Percentiles rank a stretch among this genome's conserved stretches.
phyloP scores from a whole-genome alignment of 1,140 invertebrate genomes.

The Belonocnema kinseyi region DNA sequence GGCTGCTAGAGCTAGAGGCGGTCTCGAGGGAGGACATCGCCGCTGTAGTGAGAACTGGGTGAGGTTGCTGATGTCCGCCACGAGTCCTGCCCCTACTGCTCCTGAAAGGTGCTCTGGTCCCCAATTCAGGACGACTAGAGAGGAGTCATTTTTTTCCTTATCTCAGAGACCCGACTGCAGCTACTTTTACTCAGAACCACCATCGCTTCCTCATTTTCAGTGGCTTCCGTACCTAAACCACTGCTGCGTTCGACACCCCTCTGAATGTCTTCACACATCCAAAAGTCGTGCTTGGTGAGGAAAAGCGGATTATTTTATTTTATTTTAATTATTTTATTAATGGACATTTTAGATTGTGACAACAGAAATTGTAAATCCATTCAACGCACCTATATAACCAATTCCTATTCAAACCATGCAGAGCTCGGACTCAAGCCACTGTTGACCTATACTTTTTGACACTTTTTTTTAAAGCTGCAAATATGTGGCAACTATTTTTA shows the following conservation, averaged over 20 bases:
- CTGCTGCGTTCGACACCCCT: constrained; percentile 63
- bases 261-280: constrained; percentile 74
- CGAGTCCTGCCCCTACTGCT: constrained; percentile 55
- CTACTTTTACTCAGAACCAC: constrained; percentile 49
- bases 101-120: constrained; percentile 59
- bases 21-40: constrained; percentile 56
- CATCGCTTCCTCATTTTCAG: constrained; percentile 54
- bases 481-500: not conserved
- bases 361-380: too few relatives aligned
- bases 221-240: constrained; percentile 60
- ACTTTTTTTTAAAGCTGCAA: not conserved
- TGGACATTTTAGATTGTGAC: too few relatives aligned
- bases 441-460: too few relatives aligned
- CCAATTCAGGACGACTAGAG: constrained; percentile 47
- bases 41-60: constrained; percentile 53
- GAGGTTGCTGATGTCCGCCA: constrained; percentile 66
- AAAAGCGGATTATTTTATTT: not conserved
- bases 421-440: too few relatives aligned
- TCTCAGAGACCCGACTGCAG: constrained; percentile 45
- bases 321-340: not conserved
- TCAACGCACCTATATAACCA: too few relatives aligned
- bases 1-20: constrained; percentile 38
- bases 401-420: too few relatives aligned
- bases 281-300: constrained; percentile 72
- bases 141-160: constrained; percentile 46